Evolutionary conservation across 2,797 vertebrate species (phyloP), one percentile per base, ranked within the genome.

Genomic region (Brachymystax lenok): DNA sequence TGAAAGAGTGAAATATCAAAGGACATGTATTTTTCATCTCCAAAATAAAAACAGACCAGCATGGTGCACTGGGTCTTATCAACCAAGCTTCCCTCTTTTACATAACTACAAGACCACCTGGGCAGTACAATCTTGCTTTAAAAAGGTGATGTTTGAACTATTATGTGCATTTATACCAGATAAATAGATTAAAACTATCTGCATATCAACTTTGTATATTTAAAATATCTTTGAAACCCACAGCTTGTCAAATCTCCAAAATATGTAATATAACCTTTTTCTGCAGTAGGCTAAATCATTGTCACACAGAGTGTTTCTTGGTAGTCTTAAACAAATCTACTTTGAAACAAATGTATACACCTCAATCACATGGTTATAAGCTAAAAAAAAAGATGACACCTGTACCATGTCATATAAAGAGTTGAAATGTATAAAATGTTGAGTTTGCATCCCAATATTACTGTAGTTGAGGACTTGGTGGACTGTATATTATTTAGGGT

Each of bases 11-110:
- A 68, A 80, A 73, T 50, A 81, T 69, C 40, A 72, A 81, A 54
- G n/a, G 71, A 69, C 79, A 74, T 83, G 76, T 77, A 56, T 71
- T 83, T 78, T 85, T 82, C 71, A 79, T 46, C 12, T 46, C 40
- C 2, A 27, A 84, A 85, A 86, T 69, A 73, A 86, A 86, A 79
- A 74, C 80, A 84, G 82, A 81, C 59, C 16, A 50, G 21, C 81
- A 80, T 35, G 17, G 13, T n/a, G 56, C 78, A 76, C 19, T 68
- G 79, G 82, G 77, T 70, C 73, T 79, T 74, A 82, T 81, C 17
- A 82, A 82, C 89, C 63, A 85, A 74, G 64, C n/a, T n/a, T 0
- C 19, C 13, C 30, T 74, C 17, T 73, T 81, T 64, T 52, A 74
- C 69, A 50, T 17, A 17, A 50, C 69, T 14, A 28, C 4, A 33